Conservation (phyloP, 2,888 invertebrate genomes). For the Notodonta ziczac region DNA sequence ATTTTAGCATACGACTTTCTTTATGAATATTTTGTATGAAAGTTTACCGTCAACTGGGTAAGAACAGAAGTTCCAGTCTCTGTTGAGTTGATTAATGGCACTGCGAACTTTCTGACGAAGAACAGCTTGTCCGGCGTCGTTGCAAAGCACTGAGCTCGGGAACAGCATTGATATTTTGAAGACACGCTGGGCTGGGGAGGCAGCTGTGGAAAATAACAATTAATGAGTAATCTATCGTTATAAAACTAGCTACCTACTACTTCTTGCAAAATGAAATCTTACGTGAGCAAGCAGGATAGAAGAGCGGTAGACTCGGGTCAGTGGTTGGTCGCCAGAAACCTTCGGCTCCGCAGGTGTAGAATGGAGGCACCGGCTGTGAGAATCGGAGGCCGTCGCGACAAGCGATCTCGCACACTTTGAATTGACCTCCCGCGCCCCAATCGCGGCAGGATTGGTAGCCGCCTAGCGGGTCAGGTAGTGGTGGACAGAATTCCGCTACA, state of each 20-base stretch:
- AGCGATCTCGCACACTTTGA: conserved; percentile 96
- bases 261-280: conserved; percentile 55
- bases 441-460: conserved; percentile 96
- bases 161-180: conserved; percentile 97
- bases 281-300: conserved; percentile 97
- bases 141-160: conserved; percentile 98
- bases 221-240: background rate
- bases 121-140: conserved; percentile 97
- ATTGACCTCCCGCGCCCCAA: conserved; percentile 98
- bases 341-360: conserved; percentile 99
- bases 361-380: conserved; percentile 96
- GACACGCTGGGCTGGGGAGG: conserved; percentile 96
- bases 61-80: conserved; percentile 98
- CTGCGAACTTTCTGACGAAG: conserved; percentile 94
- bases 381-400: conserved; percentile 95
- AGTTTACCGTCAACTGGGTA: conserved; percentile 91
- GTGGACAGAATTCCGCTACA: conserved; percentile 96
- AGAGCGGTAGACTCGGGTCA: conserved; percentile 90
- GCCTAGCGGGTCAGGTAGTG: conserved; percentile 94
- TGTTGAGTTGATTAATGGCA: conserved; percentile 95
- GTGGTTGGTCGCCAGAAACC: conserved; percentile 97
- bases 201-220: conserved; percentile 78
- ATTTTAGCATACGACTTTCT: background rate
- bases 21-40: background rate
- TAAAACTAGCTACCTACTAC: background rate